A percentile compares a stretch with the other conserved stretches of the same genome.
These are phyloP conservation scores for Chrysomallon squamiferum DNA, from an alignment of 1,140 invertebrate species.

Conservation along the genomic window DNA sequence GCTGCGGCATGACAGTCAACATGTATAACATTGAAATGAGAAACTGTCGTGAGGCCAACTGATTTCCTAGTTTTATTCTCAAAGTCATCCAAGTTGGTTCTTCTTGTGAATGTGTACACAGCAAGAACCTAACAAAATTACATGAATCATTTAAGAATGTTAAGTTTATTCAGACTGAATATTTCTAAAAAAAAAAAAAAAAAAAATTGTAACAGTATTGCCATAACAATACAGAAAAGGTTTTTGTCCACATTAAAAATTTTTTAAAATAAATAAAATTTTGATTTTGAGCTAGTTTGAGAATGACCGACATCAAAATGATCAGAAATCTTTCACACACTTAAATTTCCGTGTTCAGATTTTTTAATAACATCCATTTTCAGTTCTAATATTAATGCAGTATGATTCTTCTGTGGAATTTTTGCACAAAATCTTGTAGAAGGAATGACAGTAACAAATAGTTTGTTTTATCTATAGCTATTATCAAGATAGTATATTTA, in stretches of 20 bases:
- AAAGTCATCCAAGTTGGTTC: conserved; percentile 92
- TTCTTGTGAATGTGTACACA: conserved; percentile 97
- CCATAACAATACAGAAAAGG: background rate
- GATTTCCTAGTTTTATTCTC: conserved; percentile 79
- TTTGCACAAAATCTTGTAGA: too few relatives aligned
- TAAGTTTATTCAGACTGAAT: background rate
- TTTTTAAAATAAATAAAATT: too few relatives aligned
- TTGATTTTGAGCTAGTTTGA: too few relatives aligned
- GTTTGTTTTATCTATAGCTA: too few relatives aligned
- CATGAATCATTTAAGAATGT: background rate
- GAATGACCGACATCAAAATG: too few relatives aligned
- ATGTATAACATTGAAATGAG: conserved; percentile 98
- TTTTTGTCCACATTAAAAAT: background rate
- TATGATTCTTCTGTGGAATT: too few relatives aligned
- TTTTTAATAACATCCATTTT: too few relatives aligned
- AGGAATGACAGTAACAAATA: too few relatives aligned
- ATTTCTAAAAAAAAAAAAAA: background rate
- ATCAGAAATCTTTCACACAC: too few relatives aligned
- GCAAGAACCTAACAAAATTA: conserved; percentile 70
- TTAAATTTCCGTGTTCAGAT: too few relatives aligned
- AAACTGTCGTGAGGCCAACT: conserved; percentile 86
- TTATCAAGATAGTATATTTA: too few relatives aligned
- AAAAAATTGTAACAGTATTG: background rate
- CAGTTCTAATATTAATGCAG: too few relatives aligned
- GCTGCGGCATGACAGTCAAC: conserved; percentile 98